Evolutionary conservation across 2,888 invertebrate species (phyloP).

Genomic region (Chrysolina oricalcia): DNA sequence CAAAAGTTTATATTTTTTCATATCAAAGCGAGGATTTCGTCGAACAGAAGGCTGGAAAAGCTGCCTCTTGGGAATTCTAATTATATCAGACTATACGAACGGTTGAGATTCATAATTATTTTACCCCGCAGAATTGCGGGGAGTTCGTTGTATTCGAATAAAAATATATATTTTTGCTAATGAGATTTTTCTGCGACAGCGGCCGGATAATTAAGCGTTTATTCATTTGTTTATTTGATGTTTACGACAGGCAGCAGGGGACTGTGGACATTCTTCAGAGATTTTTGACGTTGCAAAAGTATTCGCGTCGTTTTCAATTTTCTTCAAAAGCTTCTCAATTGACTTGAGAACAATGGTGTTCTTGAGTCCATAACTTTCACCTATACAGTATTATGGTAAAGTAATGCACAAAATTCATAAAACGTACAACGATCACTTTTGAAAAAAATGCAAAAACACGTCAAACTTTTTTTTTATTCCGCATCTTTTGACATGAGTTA

Average conservation of each 20-base stretch:
- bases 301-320: neutral
- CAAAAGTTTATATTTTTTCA: constrained; percentile 12
- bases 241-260: neutral
- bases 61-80: constrained; percentile 10
- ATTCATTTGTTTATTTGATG: constrained; percentile 1
- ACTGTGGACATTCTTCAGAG: neutral
- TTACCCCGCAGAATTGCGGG: neutral
- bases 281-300: neutral
- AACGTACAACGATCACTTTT: too few species aligned
- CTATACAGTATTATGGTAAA: too few species aligned
- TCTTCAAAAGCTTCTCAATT: too few species aligned
- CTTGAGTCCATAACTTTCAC: too few species aligned
- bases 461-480: too few species aligned
- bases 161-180: constrained; percentile 1
- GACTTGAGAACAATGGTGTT: too few species aligned
- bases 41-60: constrained; percentile 13
- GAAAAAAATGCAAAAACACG: too few species aligned
- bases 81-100: constrained; percentile 1
- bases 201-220: neutral
- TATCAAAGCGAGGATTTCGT: constrained; percentile 3
- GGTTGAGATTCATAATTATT: constrained; percentile 19
- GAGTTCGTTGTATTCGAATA: neutral
- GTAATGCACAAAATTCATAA: too few species aligned
- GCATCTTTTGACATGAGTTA: too few species aligned
- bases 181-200: neutral